Conservation (phyloP, 1,140 invertebrate species). For the Helicoverpa zea region DNA sequence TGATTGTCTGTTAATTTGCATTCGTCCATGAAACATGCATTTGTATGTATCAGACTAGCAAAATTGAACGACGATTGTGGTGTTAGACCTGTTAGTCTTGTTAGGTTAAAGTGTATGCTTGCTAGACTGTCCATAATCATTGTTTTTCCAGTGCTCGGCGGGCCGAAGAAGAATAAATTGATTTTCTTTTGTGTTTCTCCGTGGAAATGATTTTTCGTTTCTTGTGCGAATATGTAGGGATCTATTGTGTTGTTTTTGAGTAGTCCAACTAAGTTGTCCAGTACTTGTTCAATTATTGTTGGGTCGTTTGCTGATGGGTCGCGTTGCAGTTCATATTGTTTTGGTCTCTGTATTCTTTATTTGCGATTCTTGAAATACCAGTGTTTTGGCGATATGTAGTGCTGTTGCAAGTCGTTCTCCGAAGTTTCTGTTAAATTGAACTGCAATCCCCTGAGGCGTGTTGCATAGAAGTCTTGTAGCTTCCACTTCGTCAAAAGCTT, state of each 20-base stretch:
- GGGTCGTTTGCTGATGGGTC: no score
- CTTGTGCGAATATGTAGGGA: constrained; percentile 47
- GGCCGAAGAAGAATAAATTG: constrained; percentile 61
- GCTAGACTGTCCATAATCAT: constrained; percentile 61
- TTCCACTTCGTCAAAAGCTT: constrained; percentile 59
- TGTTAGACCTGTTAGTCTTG: constrained; percentile 55
- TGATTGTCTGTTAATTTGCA: constrained; percentile 65
- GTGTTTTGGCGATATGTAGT: constrained; percentile 46
- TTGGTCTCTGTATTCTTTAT: constrained; percentile 45
- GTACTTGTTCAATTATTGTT: constrained; percentile 5
- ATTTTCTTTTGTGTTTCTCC: constrained; percentile 57
- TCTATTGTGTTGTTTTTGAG: constrained; percentile 33
- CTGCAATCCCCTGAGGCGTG: constrained; percentile 58
- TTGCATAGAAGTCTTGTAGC: constrained; percentile 54
- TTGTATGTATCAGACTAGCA: constrained; percentile 54
- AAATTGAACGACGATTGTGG: constrained; percentile 63
- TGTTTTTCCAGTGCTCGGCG: constrained; percentile 61
- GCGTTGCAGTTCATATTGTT: constrained; percentile 42
- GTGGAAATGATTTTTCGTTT: constrained; percentile 52
- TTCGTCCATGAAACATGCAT: constrained; percentile 63
- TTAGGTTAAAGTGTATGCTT: constrained; percentile 1
- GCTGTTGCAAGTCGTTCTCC: constrained; percentile 51
- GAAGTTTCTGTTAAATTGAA: constrained; percentile 49
- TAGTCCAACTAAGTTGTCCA: no score
- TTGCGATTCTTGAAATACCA: constrained; percentile 53